Evolutionary conservation across 2,113 vertebrate genomes (phyloP).

Genomic region (Macaca mulatta): DNA sequence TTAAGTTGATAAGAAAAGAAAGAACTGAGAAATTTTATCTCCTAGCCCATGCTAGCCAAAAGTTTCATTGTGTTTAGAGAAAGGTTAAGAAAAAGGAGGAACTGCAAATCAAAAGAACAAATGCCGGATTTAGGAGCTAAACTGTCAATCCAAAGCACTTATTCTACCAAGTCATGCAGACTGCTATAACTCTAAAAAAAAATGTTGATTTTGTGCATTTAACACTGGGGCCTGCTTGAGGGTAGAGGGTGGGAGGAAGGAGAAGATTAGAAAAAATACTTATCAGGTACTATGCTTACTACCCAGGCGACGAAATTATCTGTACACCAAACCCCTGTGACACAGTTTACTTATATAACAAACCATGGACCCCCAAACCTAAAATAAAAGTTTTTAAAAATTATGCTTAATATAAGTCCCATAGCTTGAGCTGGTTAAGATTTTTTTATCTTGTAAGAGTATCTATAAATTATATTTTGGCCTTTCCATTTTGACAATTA

Average conservation of each 20-base stretch:
- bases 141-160: neutral
- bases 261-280: no score
- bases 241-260: no score
- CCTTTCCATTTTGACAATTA: slow-evolving; percentile 6
- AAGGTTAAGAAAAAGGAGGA: neutral
- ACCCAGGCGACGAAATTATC: no score
- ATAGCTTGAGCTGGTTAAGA: neutral
- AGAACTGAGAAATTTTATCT: neutral
- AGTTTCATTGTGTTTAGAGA: neutral
- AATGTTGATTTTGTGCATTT: neutral
- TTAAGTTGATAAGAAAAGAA: neutral
- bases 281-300: no score
- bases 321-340: no score
- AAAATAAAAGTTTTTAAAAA: neutral
- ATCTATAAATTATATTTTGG: neutral
- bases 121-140: neutral
- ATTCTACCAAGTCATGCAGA: neutral
- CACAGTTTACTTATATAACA: no score
- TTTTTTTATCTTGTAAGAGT: neutral
- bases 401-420: neutral
- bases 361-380: no score
- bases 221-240: neutral
- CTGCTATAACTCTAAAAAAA: neutral
- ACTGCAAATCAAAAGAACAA: neutral
- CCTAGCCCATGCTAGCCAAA: neutral